Base-by-base conservation (phyloP, 2,113 vertebrate species). In the Gymnogyps californianus region DNA sequence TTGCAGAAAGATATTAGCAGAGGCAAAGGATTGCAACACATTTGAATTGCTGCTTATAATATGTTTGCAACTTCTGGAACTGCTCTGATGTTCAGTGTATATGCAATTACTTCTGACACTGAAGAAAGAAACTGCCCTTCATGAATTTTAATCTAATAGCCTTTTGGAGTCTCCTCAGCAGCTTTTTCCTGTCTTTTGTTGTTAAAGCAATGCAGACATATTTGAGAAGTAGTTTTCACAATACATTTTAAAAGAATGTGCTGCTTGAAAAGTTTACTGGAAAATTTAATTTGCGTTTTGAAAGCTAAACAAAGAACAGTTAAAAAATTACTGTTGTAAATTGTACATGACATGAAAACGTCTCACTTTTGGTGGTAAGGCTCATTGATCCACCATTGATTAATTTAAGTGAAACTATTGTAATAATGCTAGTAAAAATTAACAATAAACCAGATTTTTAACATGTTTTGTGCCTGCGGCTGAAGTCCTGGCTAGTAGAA, bases 101-200 rank as follows among this genome's bases (percentile, higher is more conserved):
- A 46, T 57, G 52, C 80, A 93, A 21, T 94, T 95, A 78, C 54
- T 87, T 87, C 55, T 91, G 94, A 91, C 71, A 89, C 75, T 62
- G 80, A 81, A 67, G 58, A 77, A 77, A 94, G 84, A 94, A 78
- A 59, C 34, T 70, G 72, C 34, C 85, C 34, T 93, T 94, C 46
- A 47, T 74, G 66, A 91, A 79, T 97, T 97, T 97, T 87, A 96
- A 97, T 96, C 67, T 79, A 61, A n/a, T n/a, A 83, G 87, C 76
- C 87, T 74, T 93, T 93, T 87, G n/a, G 66, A 83, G 93, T 94
- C 36, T 83, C 49, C 72, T 95, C 71, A 78, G 66, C 47, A 94
- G 87, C 70, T 93, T 96, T 90, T 89, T 54, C 9, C 66, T 91
- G 87, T 94, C 90, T 90, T 83, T 47, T 87, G 55, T 77, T 76